Conservation (phyloP, 2,797 vertebrate species). For the Premnoplex brunnescens region DNA sequence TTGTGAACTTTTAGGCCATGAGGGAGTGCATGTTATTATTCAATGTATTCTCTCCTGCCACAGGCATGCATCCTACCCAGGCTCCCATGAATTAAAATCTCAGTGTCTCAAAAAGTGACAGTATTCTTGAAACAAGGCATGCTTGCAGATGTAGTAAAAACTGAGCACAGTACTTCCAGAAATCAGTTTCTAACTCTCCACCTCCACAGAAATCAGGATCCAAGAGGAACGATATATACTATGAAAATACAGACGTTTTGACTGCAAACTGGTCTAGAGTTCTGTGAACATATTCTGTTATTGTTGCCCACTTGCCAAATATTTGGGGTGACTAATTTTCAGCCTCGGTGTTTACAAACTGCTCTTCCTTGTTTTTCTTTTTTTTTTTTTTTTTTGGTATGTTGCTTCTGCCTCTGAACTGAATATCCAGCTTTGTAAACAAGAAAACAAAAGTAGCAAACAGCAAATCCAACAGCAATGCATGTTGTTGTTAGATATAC, state of each 20-base stretch:
- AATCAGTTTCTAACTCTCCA: neutral
- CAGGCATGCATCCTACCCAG: neutral
- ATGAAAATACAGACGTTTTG: neutral
- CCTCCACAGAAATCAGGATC: neutral
- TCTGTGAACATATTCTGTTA: neutral
- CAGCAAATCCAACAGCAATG: neutral
- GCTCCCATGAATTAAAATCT: neutral
- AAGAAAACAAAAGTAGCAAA: neutral
- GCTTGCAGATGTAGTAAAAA: neutral
- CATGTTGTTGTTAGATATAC: neutral
- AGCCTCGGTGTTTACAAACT: slow-evolving; percentile 12
- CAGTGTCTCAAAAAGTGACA: neutral
- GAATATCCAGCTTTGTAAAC: neutral
- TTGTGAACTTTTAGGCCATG: neutral
- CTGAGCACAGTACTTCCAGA: neutral
- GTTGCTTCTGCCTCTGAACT: neutral
- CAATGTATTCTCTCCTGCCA: neutral
- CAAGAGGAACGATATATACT: neutral
- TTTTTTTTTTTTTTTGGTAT: too few species aligned
- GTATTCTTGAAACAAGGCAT: neutral
- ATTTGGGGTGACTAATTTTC: slow-evolving; percentile 22
- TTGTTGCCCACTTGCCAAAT: slow-evolving; percentile 15
- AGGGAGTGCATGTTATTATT: neutral
- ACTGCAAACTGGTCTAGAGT: neutral
- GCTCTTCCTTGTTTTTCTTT: neutral